phyloP scores from a whole-genome alignment of 2,888 invertebrate genomes.

The Clistopyga incitator region DNA sequence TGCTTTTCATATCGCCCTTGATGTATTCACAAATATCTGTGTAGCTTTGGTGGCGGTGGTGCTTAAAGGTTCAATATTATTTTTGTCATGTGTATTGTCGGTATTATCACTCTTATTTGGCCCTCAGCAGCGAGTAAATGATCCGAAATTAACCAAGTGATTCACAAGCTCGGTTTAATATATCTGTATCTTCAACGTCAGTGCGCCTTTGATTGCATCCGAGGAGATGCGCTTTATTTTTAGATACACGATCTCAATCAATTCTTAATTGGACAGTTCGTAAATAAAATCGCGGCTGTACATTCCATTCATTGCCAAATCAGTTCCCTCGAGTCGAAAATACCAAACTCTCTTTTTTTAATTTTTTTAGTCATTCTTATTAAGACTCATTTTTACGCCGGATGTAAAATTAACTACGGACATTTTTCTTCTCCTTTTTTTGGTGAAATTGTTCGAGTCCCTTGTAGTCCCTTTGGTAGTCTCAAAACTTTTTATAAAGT shows the following conservation, averaged over 20 bases:
- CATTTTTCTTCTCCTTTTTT: slow-evolving; percentile 18
- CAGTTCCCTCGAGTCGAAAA: background rate
- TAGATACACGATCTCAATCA: slow-evolving; percentile 4
- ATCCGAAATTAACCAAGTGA: background rate
- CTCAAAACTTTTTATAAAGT: slow-evolving; percentile 49
- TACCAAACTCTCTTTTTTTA: background rate
- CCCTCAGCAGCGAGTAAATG: slow-evolving; percentile 10
- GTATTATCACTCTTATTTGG: background rate
- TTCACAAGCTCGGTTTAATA: background rate
- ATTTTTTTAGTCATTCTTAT: background rate
- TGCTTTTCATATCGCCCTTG: background rate
- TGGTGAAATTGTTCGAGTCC: slow-evolving; percentile 19
- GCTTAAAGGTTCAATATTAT: slow-evolving; percentile 51
- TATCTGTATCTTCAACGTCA: background rate
- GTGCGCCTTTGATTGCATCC: slow-evolving; percentile 1
- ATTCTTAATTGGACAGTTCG: background rate
- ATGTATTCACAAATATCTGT: slow-evolving; percentile 39
- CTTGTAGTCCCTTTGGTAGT: slow-evolving; percentile 5
- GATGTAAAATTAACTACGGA: background rate
- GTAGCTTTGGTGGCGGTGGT: slow-evolving; percentile 61
- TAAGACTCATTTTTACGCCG: background rate
- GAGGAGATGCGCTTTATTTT: background rate
- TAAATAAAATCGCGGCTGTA: background rate
- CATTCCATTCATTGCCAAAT: background rate
- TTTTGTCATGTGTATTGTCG: slow-evolving; percentile 31